phyloP scores from a whole-genome alignment of 2,113 vertebrate species.

The Xiphophorus hellerii region DNA sequence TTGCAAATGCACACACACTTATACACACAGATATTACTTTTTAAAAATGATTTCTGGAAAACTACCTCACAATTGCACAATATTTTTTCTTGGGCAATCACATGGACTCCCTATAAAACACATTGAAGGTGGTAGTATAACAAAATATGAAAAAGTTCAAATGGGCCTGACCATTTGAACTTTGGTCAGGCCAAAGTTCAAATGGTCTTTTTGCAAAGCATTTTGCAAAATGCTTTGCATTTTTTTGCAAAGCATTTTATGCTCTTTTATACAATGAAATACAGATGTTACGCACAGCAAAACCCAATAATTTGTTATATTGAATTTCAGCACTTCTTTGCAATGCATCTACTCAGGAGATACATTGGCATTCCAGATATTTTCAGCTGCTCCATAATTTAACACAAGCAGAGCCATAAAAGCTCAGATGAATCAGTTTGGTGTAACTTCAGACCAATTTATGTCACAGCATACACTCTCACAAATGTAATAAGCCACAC shows the following conservation, averaged over 20 bases:
- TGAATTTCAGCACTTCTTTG: constrained; percentile 7
- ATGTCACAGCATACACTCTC: constrained; percentile 31
- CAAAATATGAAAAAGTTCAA: neutral
- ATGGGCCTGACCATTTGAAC: neutral
- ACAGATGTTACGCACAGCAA: too few relatives aligned
- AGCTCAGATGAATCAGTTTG: constrained; percentile 32
- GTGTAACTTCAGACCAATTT: constrained; percentile 39
- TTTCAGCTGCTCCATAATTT: constrained; percentile 19
- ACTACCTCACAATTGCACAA: too few relatives aligned
- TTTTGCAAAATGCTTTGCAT: too few relatives aligned
- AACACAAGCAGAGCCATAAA: constrained; percentile 25
- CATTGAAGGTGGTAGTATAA: neutral
- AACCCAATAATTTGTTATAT: neutral
- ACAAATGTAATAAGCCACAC: constrained; percentile 19
- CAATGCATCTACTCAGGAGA: constrained; percentile 18
- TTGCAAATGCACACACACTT: neutral
- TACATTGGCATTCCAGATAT: constrained; percentile 20
- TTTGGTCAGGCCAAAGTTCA: too few relatives aligned
- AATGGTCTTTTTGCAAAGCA: too few relatives aligned
- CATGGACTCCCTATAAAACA: neutral
- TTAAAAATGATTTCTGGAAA: too few relatives aligned
- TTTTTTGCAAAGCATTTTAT: neutral
- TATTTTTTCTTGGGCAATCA: neutral
- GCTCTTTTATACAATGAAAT: too few relatives aligned
- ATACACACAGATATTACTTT: too few relatives aligned